Conservation (phyloP, 2,113 vertebrate genomes). For the Myotis brandtii region DNA sequence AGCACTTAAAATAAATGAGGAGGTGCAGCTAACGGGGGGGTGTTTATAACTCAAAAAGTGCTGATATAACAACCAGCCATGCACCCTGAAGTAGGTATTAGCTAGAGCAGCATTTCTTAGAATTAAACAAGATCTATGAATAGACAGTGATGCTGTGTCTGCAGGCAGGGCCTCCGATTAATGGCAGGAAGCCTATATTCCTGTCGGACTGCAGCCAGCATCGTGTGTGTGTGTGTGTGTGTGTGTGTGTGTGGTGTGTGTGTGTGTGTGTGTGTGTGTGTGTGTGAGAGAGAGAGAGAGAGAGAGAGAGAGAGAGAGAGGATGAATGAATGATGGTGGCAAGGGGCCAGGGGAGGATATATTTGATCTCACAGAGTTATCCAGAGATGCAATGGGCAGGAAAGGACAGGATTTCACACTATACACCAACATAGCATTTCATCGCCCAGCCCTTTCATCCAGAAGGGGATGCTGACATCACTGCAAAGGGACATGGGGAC, state of each 20-base stretch:
- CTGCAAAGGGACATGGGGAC: not conserved
- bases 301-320: accelerated
- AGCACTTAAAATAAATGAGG: slow-evolving; percentile 43
- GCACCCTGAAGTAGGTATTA: not conserved
- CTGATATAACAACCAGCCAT: not conserved
- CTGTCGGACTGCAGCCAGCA: not conserved
- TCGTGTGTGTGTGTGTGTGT: not conserved
- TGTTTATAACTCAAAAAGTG: not conserved
- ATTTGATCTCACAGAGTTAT: not conserved
- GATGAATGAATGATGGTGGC: not conserved
- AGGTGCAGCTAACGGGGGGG: not conserved
- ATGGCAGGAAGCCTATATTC: not conserved
- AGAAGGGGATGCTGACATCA: not conserved
- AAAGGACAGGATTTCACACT: not conserved
- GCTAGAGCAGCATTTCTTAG: slow-evolving; percentile 51
- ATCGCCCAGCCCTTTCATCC: not conserved
- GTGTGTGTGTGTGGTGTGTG: not conserved
- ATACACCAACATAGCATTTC: not conserved
- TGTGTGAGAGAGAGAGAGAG: not conserved
- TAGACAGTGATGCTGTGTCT: slow-evolving; percentile 43
- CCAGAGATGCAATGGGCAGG: not conserved
- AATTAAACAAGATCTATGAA: not conserved
- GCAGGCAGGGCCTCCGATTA: slow-evolving; percentile 60
- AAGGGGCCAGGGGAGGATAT: not conserved
- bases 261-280: not conserved